Base-by-base conservation (phyloP, 2,888 invertebrate genomes). In the Lysandra bellargus region DNA sequence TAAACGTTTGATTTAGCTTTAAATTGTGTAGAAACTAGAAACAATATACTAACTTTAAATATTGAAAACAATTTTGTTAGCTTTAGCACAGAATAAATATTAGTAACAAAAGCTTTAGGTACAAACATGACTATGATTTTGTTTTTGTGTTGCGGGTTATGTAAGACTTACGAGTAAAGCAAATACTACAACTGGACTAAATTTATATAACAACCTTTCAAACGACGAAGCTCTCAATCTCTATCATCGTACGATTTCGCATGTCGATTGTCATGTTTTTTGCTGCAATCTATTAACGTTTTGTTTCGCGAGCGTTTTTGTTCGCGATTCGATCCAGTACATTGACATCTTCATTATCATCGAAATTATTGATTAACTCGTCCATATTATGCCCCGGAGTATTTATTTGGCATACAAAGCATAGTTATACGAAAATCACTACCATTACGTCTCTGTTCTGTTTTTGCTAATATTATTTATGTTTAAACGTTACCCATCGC, bases 201-300 rank as follows among this genome's bases (percentile, higher is more conserved):
- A 12, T 64, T 64, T 9, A 40, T 1, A 30, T 30, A 64, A 30
- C 64, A 30, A 88, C 88, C 91, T 91, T 91, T 91, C 89, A 89
- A 87, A 86, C 83, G 84, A 87, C 12, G 4, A 64, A 23, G 33
- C 88, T 90, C 89, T 91, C 88, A 88, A 89, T 88, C 84, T 85
- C 87, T 87, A 88, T 89, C 87, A 87, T 87, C 85, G 80, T 84
- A 83, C 85, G 82, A 87, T 88, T 89, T 89, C 87, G 89, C 88
- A 87, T 88, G 88, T 90, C 86, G 84, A 85, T 84, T 74, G 44
- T 74, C 40, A 33, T 44, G 30, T 78, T 86, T 88, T 88, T 87
- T 87, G 83, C 85, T 78, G 79, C 81, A 81, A 86, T 88, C 88
- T 88, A 89, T 89, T 88, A 88, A 85, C 83, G 86, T 84, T 85